Evolutionary conservation across 2,888 invertebrate species (phyloP), one percentile per base, ranked within the genome.

Genomic region (Acanthosepion esculentum): DNA sequence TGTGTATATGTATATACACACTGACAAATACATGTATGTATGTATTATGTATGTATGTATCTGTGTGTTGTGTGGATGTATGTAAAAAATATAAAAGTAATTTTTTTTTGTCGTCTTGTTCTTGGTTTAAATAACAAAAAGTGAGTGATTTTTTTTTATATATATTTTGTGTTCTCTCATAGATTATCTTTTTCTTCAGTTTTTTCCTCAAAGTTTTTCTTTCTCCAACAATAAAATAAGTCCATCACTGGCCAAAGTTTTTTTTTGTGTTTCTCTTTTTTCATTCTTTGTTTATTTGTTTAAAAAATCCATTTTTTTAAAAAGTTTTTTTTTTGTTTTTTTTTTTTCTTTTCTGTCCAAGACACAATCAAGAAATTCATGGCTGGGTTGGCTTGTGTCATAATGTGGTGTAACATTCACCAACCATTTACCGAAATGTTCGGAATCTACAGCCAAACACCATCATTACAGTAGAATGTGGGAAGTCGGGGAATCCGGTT

Each of bases 361-460:
- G 78, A 78, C 29, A 78, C 78, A 55, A 59, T 59, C 59, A 78
- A 78, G 78, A 78, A n/a, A 78, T n/a, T 78, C n/a, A 78, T 78
- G 78, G 78, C 78, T 78, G 78, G 78, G 78, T 78, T 33, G 78
- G 78, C 18, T 78, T 12, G 33, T 78, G 78, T n/a, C 78, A 78
- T 33, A n/a, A 78, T 78, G n/a, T n/a, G 78, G 78, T 78, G 78
- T 33, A 23, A 78, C 78, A 78, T 78, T 78, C 78, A 33, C 78
- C 78, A 33, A 78, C 78, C 78, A 78, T 78, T n/a, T 33, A 78
- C 78, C 78, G 78, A 78, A 78, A 78, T 78, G 78, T 78, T 78
- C 78, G 78, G 78, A 78, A 78, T 78, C 78, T 78, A 78, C 78
- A 78, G 78, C 78, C 78, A n/a, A 78, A 78, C 78, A 33, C 78